Evolutionary conservation across 2,113 vertebrate species (phyloP).

Genomic region (Hippocampus zosterae): DNA sequence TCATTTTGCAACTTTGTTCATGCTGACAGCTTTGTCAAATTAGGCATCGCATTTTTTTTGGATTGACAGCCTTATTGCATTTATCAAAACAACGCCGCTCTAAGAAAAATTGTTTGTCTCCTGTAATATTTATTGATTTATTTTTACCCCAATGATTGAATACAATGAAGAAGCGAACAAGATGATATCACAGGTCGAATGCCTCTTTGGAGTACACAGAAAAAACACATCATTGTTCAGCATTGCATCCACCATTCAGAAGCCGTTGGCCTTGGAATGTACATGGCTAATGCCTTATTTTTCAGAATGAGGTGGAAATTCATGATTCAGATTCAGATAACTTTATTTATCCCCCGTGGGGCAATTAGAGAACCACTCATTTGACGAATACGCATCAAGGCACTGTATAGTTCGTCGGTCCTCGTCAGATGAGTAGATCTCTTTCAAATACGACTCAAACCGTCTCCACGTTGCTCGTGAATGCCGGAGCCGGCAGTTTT

Average conservation of each 20-base stretch:
- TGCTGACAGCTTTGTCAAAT: slow-evolving; percentile 26
- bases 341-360: too few species aligned
- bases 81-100: background rate
- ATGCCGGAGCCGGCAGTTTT: too few species aligned
- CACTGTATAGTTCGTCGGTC: too few species aligned
- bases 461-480: too few species aligned
- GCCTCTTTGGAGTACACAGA: slow-evolving; percentile 63
- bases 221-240: slow-evolving; percentile 59
- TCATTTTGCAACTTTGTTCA: slow-evolving; percentile 5
- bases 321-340: too few species aligned
- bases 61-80: background rate
- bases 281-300: slow-evolving; percentile 68
- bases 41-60: slow-evolving; percentile 9
- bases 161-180: slow-evolving; percentile 50
- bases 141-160: slow-evolving; percentile 34
- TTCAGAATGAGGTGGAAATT: slow-evolving; percentile 73
- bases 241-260: slow-evolving; percentile 60
- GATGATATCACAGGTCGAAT: slow-evolving; percentile 57
- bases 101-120: background rate
- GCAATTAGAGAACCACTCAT: too few species aligned
- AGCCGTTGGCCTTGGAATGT: slow-evolving; percentile 61
- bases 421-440: too few species aligned
- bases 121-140: slow-evolving; percentile 18
- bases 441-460: too few species aligned
- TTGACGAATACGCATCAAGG: too few species aligned